A percentile compares a stretch with the other conserved stretches of the same genome.
Evolutionary conservation across 2,797 vertebrate genomes (phyloP).

Genomic region (Notolabrus celidotus): DNA sequence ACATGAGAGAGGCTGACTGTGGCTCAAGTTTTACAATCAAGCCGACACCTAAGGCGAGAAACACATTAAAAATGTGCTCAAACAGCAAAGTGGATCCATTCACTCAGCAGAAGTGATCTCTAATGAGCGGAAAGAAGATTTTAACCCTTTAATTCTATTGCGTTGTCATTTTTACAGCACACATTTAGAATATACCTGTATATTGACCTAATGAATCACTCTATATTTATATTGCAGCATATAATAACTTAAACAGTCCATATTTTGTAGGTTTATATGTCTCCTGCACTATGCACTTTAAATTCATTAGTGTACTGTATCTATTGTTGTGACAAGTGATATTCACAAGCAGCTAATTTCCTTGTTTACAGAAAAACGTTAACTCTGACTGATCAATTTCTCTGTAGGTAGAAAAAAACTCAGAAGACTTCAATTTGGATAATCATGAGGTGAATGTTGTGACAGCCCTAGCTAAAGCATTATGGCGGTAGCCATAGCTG

Average conservation of each 20-base stretch:
- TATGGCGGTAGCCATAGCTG: too few species aligned
- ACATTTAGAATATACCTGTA: not conserved
- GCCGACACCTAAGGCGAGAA: constrained; percentile 39
- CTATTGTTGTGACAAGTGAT: too few species aligned
- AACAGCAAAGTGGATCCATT: constrained; percentile 43
- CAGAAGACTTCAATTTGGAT: too few species aligned
- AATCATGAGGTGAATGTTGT: too few species aligned
- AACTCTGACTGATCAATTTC: too few species aligned
- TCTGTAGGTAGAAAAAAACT: too few species aligned
- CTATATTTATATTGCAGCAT: not conserved
- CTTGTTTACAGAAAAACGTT: too few species aligned
- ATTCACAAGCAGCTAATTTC: too few species aligned
- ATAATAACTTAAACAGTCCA: not conserved
- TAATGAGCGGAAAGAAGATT: constrained; percentile 47
- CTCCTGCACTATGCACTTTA: not conserved
- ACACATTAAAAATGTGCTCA: constrained; percentile 55
- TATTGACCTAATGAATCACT: not conserved
- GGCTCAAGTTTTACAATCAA: constrained; percentile 56
- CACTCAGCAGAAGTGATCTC: constrained; percentile 40
- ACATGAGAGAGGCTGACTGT: constrained; percentile 48
- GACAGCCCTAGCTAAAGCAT: too few species aligned
- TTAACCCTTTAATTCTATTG: constrained; percentile 11
- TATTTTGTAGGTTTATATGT: not conserved
- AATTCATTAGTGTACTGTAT: not conserved
- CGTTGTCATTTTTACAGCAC: constrained; percentile 1